These are phyloP conservation scores for Platycheirus albimanus DNA, from an alignment of 2,888 invertebrate genomes.

Conservation along the genomic window DNA sequence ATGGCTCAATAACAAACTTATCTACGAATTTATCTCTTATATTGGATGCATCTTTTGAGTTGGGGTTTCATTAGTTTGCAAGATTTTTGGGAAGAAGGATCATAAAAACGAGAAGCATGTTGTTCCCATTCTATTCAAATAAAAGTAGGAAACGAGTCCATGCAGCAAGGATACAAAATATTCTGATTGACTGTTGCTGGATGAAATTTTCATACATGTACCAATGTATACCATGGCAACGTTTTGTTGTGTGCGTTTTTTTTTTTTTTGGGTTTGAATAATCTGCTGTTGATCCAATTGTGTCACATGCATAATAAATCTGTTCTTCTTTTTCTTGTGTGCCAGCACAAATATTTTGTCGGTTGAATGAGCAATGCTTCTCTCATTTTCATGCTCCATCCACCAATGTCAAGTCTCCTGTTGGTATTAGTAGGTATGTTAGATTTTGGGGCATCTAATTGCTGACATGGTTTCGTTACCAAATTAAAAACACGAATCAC, in stretches of 20 bases:
- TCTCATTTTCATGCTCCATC: constrained; percentile 11
- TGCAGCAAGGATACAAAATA: constrained; percentile 39
- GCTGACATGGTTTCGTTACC: constrained; percentile 51
- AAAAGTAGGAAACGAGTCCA: constrained; percentile 36
- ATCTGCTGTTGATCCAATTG: constrained; percentile 68
- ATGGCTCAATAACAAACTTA: not conserved
- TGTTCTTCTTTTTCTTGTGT: constrained; percentile 13
- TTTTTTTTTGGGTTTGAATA: constrained; percentile 43
- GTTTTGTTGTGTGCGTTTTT: constrained; percentile 4
- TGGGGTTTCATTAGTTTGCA: constrained; percentile 43
- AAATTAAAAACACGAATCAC: constrained; percentile 26
- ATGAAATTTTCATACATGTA: too few relatives aligned
- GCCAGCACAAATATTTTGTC: constrained; percentile 2
- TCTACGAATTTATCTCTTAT: constrained; percentile 15
- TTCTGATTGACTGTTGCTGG: constrained; percentile 23
- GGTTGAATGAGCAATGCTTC: constrained; percentile 35
- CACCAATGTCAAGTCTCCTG: constrained; percentile 19
- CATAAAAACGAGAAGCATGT: constrained; percentile 25
- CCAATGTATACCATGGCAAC: not conserved
- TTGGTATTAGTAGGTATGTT: not conserved
- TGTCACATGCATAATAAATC: constrained; percentile 69
- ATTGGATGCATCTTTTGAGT: constrained; percentile 61
- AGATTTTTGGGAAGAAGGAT: constrained; percentile 13
- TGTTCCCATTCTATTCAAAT: constrained; percentile 55
- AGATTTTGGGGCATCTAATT: constrained; percentile 36